These are phyloP conservation scores for Dryomyza anilis DNA, from an alignment of 2,888 invertebrate genomes.

Conservation along the genomic window DNA sequence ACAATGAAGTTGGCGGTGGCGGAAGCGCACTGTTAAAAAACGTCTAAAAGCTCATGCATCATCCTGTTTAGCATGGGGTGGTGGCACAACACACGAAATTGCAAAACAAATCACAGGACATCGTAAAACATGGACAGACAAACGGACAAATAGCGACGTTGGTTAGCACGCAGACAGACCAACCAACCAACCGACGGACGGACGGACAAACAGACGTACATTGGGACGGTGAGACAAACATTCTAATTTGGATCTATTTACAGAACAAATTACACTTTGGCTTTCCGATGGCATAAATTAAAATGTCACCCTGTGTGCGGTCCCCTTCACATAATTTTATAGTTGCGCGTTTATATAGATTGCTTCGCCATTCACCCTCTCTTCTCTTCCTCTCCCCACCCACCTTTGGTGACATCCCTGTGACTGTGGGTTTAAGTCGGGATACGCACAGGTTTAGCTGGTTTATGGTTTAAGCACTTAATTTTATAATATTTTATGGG, in stretches of 20 bases:
- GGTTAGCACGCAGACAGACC: too few relatives aligned
- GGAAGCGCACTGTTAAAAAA: slow-evolving; percentile 26
- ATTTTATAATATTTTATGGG: too few relatives aligned
- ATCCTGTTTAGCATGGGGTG: slow-evolving; percentile 1
- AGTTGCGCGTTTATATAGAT: too few relatives aligned
- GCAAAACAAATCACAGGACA: slow-evolving; percentile 15
- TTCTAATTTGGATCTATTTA: slow-evolving; percentile 51
- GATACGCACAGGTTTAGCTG: too few relatives aligned
- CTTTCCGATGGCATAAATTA: slow-evolving; percentile 50
- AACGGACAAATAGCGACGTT: not conserved
- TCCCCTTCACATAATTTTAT: not conserved
- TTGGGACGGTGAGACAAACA: slow-evolving; percentile 33
- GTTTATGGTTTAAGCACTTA: too few relatives aligned
- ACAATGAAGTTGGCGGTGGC: not conserved
- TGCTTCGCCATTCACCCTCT: too few relatives aligned
- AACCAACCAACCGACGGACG: not conserved
- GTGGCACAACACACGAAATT: not conserved
- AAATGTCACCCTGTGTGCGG: slow-evolving; percentile 24
- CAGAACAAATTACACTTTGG: slow-evolving; percentile 57
- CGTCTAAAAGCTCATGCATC: slow-evolving; percentile 11
- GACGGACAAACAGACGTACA: slow-evolving; percentile 1
- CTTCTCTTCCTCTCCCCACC: too few relatives aligned
- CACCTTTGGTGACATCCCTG: too few relatives aligned
- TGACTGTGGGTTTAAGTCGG: too few relatives aligned
- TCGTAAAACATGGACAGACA: not conserved